A percentile compares a stretch with the other conserved stretches of the same genome.
These are phyloP conservation scores for Atrina japonica DNA, from an alignment of 2,888 invertebrate genomes.

Conservation along the genomic window DNA sequence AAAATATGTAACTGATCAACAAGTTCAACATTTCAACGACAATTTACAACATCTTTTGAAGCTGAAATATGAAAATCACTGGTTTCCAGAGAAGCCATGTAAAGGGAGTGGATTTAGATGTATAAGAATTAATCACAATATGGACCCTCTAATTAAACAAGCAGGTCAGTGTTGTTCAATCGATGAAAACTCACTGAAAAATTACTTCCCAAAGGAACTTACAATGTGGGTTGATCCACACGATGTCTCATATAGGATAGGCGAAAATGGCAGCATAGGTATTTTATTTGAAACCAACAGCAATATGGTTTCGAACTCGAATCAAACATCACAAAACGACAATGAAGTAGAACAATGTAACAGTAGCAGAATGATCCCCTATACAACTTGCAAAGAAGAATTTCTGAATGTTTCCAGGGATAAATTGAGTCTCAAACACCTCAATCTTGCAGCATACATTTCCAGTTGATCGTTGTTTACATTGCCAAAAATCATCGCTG, in stretches of 20 bases:
- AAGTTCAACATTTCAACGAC: conserved; percentile 58
- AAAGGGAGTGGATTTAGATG: conserved; percentile 88
- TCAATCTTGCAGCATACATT: conserved; percentile 52
- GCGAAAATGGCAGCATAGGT: conserved; percentile 86
- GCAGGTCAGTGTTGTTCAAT: conserved; percentile 86
- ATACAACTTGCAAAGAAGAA: conserved; percentile 62
- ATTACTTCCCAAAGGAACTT: conserved; percentile 86
- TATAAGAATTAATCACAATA: conserved; percentile 87
- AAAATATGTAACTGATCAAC: conserved; percentile 56
- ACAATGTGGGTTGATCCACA: conserved; percentile 90
- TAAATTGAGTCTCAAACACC: conserved; percentile 35
- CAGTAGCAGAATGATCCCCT: conserved; percentile 1
- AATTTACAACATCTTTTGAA: conserved; percentile 63
- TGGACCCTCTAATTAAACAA: conserved; percentile 86
- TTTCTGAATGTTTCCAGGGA: conserved; percentile 57
- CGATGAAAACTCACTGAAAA: conserved; percentile 80
- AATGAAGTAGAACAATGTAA: conserved; percentile 22
- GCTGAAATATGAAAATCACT: conserved; percentile 85
- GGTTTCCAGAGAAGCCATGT: conserved; percentile 88
- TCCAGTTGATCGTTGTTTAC: conserved; percentile 45
- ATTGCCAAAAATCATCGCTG: conserved; percentile 29
- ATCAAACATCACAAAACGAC: conserved; percentile 23
- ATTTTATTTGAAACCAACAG: conserved; percentile 81
- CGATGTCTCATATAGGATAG: conserved; percentile 87
- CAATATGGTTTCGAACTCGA: conserved; percentile 32